Evolutionary conservation across 2,113 vertebrate genomes (phyloP), one percentile per base, ranked within the genome.

Genomic region (Thamnaconus septentrionalis): DNA sequence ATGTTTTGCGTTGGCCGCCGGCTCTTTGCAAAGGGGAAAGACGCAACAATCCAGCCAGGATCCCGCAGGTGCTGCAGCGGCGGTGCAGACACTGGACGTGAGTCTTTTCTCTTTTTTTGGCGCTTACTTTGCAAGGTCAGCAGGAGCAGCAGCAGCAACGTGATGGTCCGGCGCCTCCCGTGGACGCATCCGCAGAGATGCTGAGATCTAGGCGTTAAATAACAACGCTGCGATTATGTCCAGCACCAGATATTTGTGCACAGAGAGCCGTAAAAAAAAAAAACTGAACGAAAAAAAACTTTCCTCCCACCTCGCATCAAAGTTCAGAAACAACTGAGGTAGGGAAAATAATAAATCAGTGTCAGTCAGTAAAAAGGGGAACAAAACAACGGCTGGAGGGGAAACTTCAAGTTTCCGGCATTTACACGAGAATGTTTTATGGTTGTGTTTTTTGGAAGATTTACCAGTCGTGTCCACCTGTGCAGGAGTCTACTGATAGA

Each of bases 261-360:
- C 11, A 50, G 62, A 86, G 69, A 86, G 82, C 72, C 56, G 52
- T 82, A 83, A 73, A 81, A 68, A 31, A 31, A 1, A 31, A 31
- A 31, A 31, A n/a, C n/a, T n/a, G 18, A 31, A 31, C 18, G 18
- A 31, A 31, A 31, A 31, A 79, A 18, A 40, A 9, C 48, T 74
- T 69, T 54, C 52, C 53, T 51, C 67, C 71, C 51, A 78, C 58
- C 66, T 83, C 64, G 55, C 5, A 45, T 45, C 7, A 51, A 69
- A 70, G 69, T 74, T 63, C 41, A 63, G 18, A 76, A 71, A 66
- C 43, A 78, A 69, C 52, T 81, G 85, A 90, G 87, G 88, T 86
- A 87, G 85, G 75, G 67, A 59, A 76, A 80, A 71, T 12, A 78
- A 84, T 81, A 85, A 87, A 80, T 83, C 61, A 71, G 59, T 41